These are phyloP conservation scores for Crotalus helleri DNA, from an alignment of 2,113 vertebrate genomes.

Conservation along the genomic window DNA sequence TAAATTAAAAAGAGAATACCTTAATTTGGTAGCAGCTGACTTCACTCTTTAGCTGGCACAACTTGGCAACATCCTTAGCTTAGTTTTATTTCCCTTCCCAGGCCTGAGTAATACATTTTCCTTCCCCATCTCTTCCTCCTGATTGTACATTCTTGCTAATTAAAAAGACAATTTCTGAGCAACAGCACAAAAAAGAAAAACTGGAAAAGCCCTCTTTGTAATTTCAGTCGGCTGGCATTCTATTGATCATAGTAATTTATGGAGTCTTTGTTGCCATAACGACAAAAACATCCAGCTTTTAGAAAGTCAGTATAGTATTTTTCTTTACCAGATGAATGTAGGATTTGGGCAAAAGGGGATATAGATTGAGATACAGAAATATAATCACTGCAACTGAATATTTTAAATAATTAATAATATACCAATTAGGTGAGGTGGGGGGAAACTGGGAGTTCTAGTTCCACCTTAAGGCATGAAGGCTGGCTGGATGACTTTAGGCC, in stretches of 20 bases:
- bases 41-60: neutral
- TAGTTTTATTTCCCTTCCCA: neutral
- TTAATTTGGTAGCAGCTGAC: neutral
- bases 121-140: neutral
- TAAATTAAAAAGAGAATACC: neutral
- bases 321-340: constrained; percentile 7
- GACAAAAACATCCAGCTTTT: constrained; percentile 11
- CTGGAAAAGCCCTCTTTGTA: neutral
- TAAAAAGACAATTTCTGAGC: constrained; percentile 11
- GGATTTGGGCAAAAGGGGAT: neutral
- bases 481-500: neutral
- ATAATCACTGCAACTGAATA: neutral
- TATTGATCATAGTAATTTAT: constrained; percentile 34
- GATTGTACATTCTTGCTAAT: neutral
- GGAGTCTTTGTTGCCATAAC: constrained; percentile 33
- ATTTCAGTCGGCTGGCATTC: neutral
- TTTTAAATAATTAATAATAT: neutral
- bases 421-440: neutral
- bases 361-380: neutral
- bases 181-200: neutral
- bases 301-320: neutral
- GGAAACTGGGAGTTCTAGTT: neutral
- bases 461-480: neutral
- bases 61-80: neutral
- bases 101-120: neutral